phyloP scores from a whole-genome alignment of 2,113 vertebrate genomes.

The Dipodomys ordii region DNA sequence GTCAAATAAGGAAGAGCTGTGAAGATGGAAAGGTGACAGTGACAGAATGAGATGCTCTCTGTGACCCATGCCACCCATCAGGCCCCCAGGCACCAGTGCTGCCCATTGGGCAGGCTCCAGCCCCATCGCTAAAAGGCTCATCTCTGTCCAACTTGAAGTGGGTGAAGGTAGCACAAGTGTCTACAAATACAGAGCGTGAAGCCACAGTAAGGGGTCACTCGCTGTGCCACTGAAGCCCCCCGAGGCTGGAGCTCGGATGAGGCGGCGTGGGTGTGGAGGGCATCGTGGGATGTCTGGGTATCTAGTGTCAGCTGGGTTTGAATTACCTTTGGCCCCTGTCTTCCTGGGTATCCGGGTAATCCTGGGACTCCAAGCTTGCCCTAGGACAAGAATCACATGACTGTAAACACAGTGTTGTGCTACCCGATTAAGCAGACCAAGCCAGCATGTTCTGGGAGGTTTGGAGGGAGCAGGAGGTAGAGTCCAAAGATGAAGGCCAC shows the following conservation, averaged over 20 bases:
- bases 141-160: not conserved
- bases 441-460: accelerated
- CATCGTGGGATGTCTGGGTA: accelerated
- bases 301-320: accelerated
- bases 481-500: not conserved
- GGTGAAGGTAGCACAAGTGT: not conserved
- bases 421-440: accelerated
- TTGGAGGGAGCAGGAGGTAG: not conserved
- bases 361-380: conserved; percentile 98
- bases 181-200: accelerated
- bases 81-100: accelerated
- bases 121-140: not conserved
- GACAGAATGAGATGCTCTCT: not conserved
- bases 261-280: accelerated
- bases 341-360: conserved; percentile 96
- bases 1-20: conserved; percentile 49
- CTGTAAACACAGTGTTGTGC: accelerated
- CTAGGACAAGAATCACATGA: conserved; percentile 79
- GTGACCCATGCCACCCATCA: not conserved
- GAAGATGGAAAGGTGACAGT: conserved; percentile 77
- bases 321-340: conserved; percentile 96
- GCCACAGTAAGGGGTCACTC: accelerated
- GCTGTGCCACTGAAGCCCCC: accelerated
- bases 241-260: accelerated
- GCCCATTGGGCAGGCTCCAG: accelerated